Base-by-base conservation (phyloP, 1,140 invertebrate genomes). In the Scaptomyza montana region DNA sequence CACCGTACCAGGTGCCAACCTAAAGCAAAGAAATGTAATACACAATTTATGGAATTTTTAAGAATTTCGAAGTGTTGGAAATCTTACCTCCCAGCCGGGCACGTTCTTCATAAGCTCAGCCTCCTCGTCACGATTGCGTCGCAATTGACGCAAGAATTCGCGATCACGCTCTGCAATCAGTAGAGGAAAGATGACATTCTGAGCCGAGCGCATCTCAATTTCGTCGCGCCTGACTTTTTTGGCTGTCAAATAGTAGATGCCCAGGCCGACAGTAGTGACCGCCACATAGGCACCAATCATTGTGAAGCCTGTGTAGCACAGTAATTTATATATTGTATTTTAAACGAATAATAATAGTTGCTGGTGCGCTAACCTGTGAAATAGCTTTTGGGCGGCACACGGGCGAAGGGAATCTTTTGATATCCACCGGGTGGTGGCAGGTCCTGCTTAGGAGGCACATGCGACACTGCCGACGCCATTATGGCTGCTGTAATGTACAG, bases 351-450 rank as follows among this genome's bases (percentile, higher is more conserved):
- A 7, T 13, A 8, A 10, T 28, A 1, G 2, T 5, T 43, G n/a
- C 5, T n/a, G 56, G 84, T 91, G 91, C 93, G 21, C 21, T 25
- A 25, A 96, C 96, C 94, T 78, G 93, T 94, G 63, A 97, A 94
- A 84, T 94, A 94, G 66, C 92, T 92, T 92, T 94, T 96, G 3
- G 96, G 94, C 33, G 95, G 95, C 39, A 96, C 93, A 82, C 96
- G 94, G 64, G 94, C 93, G 91, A 93, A 97, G 61, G 94, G 93
- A 74, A 98, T 95, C 9, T 95, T 94, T 75, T 94, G 94, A 92
- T 97, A 98, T 54, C 97, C 97, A 74, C 96, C 96, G 55, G 93
- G 92, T 71, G 97, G 97, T 81, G 97, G 97, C 93, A 98, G 93
- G 93, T 98, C 97, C 92, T 98, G 97, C 85, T 93, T 94, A 7